A percentile compares a stretch with the other conserved stretches of the same genome.
Evolutionary conservation across 1,140 invertebrate genomes (phyloP).

Genomic region (Megathymus violae): DNA sequence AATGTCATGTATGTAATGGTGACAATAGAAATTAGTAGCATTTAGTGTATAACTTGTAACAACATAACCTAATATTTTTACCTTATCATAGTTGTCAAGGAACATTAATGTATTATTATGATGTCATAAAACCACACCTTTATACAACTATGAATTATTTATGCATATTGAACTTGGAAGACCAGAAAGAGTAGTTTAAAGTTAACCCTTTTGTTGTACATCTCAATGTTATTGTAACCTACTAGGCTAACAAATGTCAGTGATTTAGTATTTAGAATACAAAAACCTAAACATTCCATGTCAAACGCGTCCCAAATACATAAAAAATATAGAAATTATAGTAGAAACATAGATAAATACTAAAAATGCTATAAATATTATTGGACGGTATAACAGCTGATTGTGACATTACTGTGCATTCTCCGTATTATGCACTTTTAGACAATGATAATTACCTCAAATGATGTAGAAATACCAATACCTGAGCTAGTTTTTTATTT

Average conservation of each 20-base stretch:
- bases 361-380: conserved; percentile 11
- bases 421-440: background rate
- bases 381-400: conserved; percentile 52
- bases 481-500: conserved; percentile 97
- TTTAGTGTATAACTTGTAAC: conserved; percentile 3
- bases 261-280: too few species aligned
- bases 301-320: background rate
- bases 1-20: too few species aligned
- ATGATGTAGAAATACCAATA: conserved; percentile 63
- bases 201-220: background rate
- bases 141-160: too few species aligned
- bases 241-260: background rate
- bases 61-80: background rate
- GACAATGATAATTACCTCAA: background rate
- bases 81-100: background rate
- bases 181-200: too few species aligned
- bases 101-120: too few species aligned
- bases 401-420: conserved; percentile 43
- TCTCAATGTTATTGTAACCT: background rate
- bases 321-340: background rate
- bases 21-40: too few species aligned
- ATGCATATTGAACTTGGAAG: too few species aligned
- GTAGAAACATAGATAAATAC: conserved; percentile 9
- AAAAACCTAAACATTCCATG: too few species aligned
- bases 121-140: too few species aligned